Evolutionary conservation across 2,113 vertebrate species (phyloP).

Genomic region (Tragulus kanchil): DNA sequence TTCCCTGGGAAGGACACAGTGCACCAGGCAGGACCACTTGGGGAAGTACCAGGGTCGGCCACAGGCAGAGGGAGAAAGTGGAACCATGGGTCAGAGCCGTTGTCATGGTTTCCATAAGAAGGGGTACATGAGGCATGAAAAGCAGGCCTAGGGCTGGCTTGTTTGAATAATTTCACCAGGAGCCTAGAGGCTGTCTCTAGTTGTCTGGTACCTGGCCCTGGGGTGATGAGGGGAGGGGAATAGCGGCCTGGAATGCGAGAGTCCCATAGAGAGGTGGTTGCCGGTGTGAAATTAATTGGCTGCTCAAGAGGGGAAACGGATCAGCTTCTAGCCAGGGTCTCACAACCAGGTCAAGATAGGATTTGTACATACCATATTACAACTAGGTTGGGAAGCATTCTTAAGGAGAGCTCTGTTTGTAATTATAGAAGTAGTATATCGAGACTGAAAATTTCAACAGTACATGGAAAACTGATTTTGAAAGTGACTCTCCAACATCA

Average conservation of each 20-base stretch:
- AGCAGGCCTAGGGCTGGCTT: background rate
- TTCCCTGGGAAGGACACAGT: background rate
- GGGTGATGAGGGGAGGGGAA: background rate
- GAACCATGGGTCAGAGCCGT: too few species aligned
- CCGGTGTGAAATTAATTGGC: background rate
- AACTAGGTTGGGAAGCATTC: background rate
- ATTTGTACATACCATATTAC: background rate
- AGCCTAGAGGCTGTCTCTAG: background rate
- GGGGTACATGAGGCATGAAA: background rate
- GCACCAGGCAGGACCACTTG: rapidly evolving
- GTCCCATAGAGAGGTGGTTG: background rate
- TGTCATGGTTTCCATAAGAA: background rate
- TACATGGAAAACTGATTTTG: background rate
- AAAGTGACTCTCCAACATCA: background rate
- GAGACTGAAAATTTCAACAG: constrained; percentile 10
- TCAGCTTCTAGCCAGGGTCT: background rate
- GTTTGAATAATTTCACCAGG: background rate
- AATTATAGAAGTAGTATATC: constrained; percentile 8
- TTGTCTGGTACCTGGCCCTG: too few species aligned
- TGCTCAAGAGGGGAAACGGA: background rate
- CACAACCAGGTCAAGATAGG: background rate
- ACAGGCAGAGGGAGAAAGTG: background rate
- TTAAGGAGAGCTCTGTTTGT: background rate
- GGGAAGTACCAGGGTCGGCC: background rate
- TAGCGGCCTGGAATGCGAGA: background rate